These are phyloP conservation scores for Porites evermanni DNA, from an alignment of 92 coral and sea anemone species.

Conservation along the genomic window DNA sequence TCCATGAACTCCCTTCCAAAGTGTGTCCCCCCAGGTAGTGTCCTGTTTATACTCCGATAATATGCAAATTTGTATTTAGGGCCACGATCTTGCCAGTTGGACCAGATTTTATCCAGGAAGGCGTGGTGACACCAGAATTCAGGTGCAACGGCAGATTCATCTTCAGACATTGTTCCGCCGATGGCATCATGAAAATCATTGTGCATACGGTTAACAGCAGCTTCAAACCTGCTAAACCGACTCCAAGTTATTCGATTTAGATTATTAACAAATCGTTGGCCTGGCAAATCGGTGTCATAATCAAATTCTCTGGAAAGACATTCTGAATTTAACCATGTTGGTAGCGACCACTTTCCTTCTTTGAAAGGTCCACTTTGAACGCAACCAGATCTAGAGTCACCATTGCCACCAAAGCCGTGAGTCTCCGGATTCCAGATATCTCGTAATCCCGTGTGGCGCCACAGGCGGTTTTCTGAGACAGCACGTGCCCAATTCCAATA, in stretches of 20 bases:
- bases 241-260: conserved; percentile 41
- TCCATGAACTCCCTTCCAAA: conserved; percentile 54
- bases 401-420: conserved; percentile 93
- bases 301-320: conserved; percentile 72
- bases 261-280: conserved; percentile 28
- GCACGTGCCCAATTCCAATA: conserved; percentile 94
- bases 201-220: conserved; percentile 58
- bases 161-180: conserved; percentile 83
- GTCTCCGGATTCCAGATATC: conserved; percentile 84
- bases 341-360: conserved; percentile 65
- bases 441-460: conserved; percentile 64
- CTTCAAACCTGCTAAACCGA: conserved; percentile 69
- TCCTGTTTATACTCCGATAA: conserved; percentile 41
- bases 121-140: conserved; percentile 96
- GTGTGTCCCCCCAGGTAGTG: conserved; percentile 61
- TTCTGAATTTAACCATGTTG: conserved; percentile 51
- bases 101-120: conserved; percentile 94
- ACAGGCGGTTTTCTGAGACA: conserved; percentile 53
- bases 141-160: conserved; percentile 83
- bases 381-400: conserved; percentile 51
- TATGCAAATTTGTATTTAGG: conserved; percentile 56
- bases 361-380: conserved; percentile 85
- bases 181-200: conserved; percentile 83
- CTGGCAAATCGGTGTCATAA: conserved; percentile 34
- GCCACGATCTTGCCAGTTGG: conserved; percentile 93